Evolutionary conservation across 2,113 vertebrate species (phyloP), one percentile per base, ranked within the genome.

Genomic region (Coregonus clupeaformis): DNA sequence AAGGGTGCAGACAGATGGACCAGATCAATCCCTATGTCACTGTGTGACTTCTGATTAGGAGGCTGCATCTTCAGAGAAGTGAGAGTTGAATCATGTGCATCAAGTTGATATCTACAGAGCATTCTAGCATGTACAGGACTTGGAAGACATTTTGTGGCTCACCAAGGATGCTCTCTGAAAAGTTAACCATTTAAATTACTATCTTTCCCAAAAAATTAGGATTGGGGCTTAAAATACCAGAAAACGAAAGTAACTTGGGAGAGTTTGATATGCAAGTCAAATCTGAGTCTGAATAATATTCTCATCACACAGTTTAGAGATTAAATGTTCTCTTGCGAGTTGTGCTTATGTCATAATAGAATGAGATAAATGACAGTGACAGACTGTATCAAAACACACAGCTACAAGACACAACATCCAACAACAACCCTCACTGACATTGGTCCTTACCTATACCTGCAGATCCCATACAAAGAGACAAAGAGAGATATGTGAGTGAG

Each of bases 401-500:
- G 45, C 29, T 69, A 84, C 49, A 52, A 79, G 64, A 67, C 71
- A 55, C 66, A 42, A 42, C 36, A 62, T 77, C 73, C 30, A 82
- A 69, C 66, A 79, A 75, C 70, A 60, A 62, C 62, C 73, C 36
- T 72, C 65, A 80, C 59, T 73, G 71, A 83, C 68, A 79, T 64
- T 59, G 57, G 72, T 84, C 70, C 91, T 93, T 91, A 93, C 93
- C 93, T 91, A 88, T 89, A 91, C 88, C 93, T 94, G 90, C 57
- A 55, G 62, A 69, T 29, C 64, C 76, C 73, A 73, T 69, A 78
- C 80, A 82, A 72, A 80, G 25, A 74, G 59, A 86, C n/a, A 77
- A 70, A 82, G 49, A 89, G 49, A 84, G 74, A 82, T 32, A 85
- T 18, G 75, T 80, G 42, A 62, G 32, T 4, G 64, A 32, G 32